Conservation (phyloP, 2,113 vertebrate species). For the Varanus komodoensis region DNA sequence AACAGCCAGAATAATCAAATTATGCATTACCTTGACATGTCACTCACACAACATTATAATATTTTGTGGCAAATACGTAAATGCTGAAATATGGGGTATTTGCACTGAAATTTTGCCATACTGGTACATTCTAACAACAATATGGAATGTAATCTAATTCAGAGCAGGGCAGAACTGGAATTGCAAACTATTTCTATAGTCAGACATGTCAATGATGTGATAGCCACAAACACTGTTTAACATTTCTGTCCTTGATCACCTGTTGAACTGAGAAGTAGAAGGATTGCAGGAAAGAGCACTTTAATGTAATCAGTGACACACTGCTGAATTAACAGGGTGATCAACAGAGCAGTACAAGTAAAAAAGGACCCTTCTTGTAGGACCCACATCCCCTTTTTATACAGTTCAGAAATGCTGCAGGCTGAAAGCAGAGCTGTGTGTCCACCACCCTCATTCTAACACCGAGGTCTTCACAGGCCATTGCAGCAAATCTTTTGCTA, state of each 20-base stretch:
- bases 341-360: not conserved
- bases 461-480: not conserved
- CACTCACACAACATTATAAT: not conserved
- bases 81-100: not conserved
- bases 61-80: too few relatives aligned
- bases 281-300: not conserved
- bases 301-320: not conserved
- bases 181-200: not conserved
- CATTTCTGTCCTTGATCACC: not conserved
- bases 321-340: not conserved
- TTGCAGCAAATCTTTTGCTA: not conserved
- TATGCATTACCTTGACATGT: not conserved
- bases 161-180: not conserved
- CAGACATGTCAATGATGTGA: not conserved
- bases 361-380: not conserved
- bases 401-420: not conserved
- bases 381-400: not conserved
- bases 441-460: not conserved
- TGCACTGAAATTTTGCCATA: not conserved
- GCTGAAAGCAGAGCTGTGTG: not conserved
- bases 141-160: not conserved
- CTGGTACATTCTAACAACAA: not conserved
- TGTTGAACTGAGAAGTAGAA: not conserved
- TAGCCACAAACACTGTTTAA: not conserved
- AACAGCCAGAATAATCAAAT: not conserved